A percentile compares a stretch with the other conserved stretches of the same genome.
Evolutionary conservation across 2,888 invertebrate genomes (phyloP).

Genomic region (Platycnemis pennipes): DNA sequence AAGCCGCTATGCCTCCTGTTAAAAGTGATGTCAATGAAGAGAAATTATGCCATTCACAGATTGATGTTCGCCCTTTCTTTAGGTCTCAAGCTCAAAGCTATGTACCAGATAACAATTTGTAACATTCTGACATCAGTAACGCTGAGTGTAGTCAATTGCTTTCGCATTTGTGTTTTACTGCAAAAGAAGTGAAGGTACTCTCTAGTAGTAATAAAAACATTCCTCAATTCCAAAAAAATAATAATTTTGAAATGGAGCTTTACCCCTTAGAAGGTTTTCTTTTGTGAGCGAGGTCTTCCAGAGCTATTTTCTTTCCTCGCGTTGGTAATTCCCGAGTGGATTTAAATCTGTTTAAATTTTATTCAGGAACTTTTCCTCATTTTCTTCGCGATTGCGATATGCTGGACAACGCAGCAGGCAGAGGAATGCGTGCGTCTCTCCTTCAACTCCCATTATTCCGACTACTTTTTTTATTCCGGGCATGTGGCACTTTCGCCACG

Average conservation of each 20-base stretch:
- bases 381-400: constrained; percentile 2
- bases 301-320: background rate
- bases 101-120: too few species aligned
- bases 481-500: constrained; percentile 11
- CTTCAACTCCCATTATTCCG: background rate
- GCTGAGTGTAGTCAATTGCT: background rate
- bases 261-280: background rate
- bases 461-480: background rate
- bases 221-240: background rate
- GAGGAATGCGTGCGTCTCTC: background rate
- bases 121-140: background rate
- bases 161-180: background rate
- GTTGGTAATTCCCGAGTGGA: background rate
- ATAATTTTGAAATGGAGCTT: background rate
- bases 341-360: constrained; percentile 24
- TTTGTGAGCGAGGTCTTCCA: background rate
- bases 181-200: background rate
- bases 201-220: background rate
- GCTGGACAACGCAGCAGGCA: background rate
- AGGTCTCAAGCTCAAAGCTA: too few species aligned
- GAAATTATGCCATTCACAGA: too few species aligned
- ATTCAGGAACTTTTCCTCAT: background rate
- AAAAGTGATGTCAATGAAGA: too few species aligned
- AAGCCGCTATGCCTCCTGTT: too few species aligned
- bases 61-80: too few species aligned